Conservation (phyloP, 2,888 invertebrate species). For the Netelia melanura region DNA sequence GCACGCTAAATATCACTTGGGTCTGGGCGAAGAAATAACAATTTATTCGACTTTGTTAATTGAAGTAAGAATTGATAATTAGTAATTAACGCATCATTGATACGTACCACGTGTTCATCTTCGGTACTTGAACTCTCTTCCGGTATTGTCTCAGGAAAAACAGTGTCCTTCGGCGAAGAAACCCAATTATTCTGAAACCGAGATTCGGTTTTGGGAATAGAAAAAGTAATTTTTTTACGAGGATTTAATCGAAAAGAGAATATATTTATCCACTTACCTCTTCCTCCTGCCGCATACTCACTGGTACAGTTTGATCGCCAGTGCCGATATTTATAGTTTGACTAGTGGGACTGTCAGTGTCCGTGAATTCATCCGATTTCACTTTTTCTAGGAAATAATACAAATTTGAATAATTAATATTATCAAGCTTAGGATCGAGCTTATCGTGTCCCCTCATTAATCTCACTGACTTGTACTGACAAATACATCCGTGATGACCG, state of each 20-base stretch:
- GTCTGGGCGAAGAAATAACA: conserved; percentile 41
- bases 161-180: conserved; percentile 94
- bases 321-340: conserved; percentile 86
- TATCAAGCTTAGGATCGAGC: conserved; percentile 3
- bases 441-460: background rate
- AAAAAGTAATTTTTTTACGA: conserved; percentile 1
- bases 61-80: background rate
- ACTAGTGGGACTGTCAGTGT: conserved; percentile 88
- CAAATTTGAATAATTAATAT: conserved; percentile 1
- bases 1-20: conserved; percentile 93
- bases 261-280: conserved; percentile 85
- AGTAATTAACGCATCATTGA: background rate
- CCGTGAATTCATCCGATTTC: conserved; percentile 81
- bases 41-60: background rate
- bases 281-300: conserved; percentile 86
- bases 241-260: too few species aligned
- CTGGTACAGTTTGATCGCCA: conserved; percentile 85
- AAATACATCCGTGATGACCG: conserved; percentile 90
- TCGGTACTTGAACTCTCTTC: conserved; percentile 97
- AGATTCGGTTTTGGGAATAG: conserved; percentile 43
- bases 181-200: conserved; percentile 89
- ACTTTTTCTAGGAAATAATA: conserved; percentile 75
- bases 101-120: conserved; percentile 93
- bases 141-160: conserved; percentile 96
- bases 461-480: conserved; percentile 85